Percentiles rank a stretch among this genome's conserved stretches.
These are phyloP conservation scores for Pteropus alecto DNA, from an alignment of 2,113 vertebrate genomes.

Conservation along the genomic window DNA sequence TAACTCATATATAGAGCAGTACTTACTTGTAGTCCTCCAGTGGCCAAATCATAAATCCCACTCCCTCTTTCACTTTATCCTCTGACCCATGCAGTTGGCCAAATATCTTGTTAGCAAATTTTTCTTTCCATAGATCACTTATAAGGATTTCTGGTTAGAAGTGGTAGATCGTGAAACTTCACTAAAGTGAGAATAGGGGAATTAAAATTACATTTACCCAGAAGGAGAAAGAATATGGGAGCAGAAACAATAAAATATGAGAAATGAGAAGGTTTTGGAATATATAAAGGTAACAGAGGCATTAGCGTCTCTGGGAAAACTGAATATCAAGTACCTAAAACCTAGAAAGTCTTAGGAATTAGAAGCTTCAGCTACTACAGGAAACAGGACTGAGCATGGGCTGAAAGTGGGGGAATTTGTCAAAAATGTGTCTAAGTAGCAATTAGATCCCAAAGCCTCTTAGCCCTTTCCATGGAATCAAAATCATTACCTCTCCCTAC, in stretches of 20 bases:
- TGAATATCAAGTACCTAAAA: background rate
- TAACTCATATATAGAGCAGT: background rate
- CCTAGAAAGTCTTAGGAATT: background rate
- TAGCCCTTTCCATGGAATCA: background rate
- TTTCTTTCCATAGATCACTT: background rate
- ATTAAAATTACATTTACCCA: background rate
- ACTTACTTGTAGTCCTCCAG: background rate
- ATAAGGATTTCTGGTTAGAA: background rate
- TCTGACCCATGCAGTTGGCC: background rate
- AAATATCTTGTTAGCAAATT: background rate
- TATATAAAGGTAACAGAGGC: background rate
- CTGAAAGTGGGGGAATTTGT: background rate
- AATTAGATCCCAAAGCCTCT: background rate
- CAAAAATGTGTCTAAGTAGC: background rate
- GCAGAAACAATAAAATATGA: background rate
- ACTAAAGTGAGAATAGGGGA: background rate
- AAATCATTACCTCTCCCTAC: background rate
- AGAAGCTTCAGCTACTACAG: background rate
- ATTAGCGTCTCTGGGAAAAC: background rate
- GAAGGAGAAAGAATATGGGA: background rate
- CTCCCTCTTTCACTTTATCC: background rate
- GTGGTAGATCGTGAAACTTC: background rate
- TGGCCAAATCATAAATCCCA: background rate
- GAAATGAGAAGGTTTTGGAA: background rate
- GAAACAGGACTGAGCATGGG: background rate